These are phyloP conservation scores for Cataglyphis rosenhaueri DNA, from an alignment of 2,888 invertebrate genomes.

Conservation along the genomic window DNA sequence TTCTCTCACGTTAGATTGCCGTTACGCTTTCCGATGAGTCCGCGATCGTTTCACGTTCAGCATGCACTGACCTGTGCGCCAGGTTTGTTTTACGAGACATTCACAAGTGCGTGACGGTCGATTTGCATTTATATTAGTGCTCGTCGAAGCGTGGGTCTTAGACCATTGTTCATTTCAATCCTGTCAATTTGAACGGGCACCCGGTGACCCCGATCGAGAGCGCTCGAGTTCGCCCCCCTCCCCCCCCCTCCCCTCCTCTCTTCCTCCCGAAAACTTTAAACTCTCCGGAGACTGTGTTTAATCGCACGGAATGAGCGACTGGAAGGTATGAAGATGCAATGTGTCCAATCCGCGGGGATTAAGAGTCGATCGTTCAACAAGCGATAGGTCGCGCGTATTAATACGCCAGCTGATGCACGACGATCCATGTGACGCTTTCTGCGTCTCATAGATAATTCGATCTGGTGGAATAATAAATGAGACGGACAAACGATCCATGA, in stretches of 20 bases:
- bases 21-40: constrained; percentile 54
- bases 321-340: constrained; percentile 70
- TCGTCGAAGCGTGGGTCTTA: constrained; percentile 76
- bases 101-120: constrained; percentile 70
- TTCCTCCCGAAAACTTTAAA: constrained; percentile 69
- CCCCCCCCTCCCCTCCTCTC: neutral
- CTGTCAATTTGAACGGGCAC: constrained; percentile 74
- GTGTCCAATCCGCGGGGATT: constrained; percentile 69
- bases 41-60: constrained; percentile 57
- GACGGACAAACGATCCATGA: constrained; percentile 65
- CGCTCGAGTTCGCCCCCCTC: neutral
- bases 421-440: constrained; percentile 31
- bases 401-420: constrained; percentile 73
- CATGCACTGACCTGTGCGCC: constrained; percentile 59
- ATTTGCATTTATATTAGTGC: constrained; percentile 84
- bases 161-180: constrained; percentile 76
- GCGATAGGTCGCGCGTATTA: constrained; percentile 62
- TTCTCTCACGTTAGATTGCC: constrained; percentile 52
- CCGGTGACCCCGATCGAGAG: constrained; percentile 56
- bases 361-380: constrained; percentile 67
- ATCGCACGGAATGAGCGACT: constrained; percentile 79
- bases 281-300: constrained; percentile 75
- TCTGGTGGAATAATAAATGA: constrained; percentile 45
- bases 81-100: constrained; percentile 73
- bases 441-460: constrained; percentile 51